Evolutionary conservation across 2,888 invertebrate genomes (phyloP).

Genomic region (Andrena chrysosceles): DNA sequence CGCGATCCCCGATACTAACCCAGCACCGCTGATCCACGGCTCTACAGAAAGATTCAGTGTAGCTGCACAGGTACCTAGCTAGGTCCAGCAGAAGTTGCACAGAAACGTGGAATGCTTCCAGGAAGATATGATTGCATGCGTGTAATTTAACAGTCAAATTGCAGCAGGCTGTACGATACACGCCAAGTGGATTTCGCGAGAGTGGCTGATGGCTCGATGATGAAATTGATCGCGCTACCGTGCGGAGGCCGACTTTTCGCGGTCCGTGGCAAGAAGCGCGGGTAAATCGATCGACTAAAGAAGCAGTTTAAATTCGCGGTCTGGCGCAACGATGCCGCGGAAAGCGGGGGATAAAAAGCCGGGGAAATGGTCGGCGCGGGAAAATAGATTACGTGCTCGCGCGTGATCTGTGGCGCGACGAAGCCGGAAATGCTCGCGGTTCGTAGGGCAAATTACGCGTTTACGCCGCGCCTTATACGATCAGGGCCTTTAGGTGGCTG

Average conservation of each 20-base stretch:
- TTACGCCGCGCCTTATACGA: slow-evolving; percentile 42
- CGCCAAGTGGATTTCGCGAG: too few relatives aligned
- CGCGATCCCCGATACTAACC: slow-evolving; percentile 18
- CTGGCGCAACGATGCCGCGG: slow-evolving; percentile 1
- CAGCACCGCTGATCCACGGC: not conserved
- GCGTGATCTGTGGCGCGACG: slow-evolving; percentile 10
- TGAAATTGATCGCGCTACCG: too few relatives aligned
- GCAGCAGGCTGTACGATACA: too few relatives aligned
- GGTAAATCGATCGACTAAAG: not conserved
- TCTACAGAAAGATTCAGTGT: not conserved
- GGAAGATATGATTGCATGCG: too few relatives aligned
- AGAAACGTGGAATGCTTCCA: too few relatives aligned
- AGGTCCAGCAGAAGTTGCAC: too few relatives aligned
- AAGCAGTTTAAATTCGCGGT: slow-evolving; percentile 1
- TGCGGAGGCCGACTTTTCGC: not conserved
- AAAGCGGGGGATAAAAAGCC: not conserved
- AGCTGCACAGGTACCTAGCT: not conserved
- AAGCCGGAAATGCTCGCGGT: slow-evolving; percentile 8
- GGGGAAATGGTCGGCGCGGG: slow-evolving; percentile 1
- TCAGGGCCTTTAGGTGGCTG: slow-evolving; percentile 12
- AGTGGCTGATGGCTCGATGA: too few relatives aligned
- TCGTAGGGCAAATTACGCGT: slow-evolving; percentile 47
- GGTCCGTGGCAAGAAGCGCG: not conserved
- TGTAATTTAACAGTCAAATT: too few relatives aligned
- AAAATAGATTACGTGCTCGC: slow-evolving; percentile 16